Evolutionary conservation across 2,888 invertebrate species (phyloP).

Genomic region (Rhopalosiphum nymphaeae): DNA sequence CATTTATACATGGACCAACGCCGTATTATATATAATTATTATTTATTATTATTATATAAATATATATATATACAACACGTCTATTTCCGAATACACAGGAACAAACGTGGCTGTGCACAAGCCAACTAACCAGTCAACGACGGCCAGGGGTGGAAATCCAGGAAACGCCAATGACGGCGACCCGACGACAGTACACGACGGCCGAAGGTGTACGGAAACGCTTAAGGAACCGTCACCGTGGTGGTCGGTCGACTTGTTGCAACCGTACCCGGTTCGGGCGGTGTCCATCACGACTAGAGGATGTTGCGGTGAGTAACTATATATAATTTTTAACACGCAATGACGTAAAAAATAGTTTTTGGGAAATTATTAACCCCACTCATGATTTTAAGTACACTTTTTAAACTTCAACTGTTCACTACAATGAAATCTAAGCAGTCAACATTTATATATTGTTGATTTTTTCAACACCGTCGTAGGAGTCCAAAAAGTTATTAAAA

Average conservation of each 20-base stretch:
- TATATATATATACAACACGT: neutral
- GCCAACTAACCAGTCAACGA: constrained; percentile 91
- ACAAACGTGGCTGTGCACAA: constrained; percentile 88
- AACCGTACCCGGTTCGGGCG: constrained; percentile 86
- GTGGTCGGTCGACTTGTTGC: constrained; percentile 91
- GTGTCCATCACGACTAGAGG: constrained; percentile 88
- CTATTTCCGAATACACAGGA: constrained; percentile 71
- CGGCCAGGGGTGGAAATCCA: constrained; percentile 85
- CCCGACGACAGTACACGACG: constrained; percentile 85
- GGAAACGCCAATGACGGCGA: constrained; percentile 91
- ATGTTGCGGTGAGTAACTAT: constrained; percentile 77
- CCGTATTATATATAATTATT: neutral
- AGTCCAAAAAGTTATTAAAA: too few relatives aligned
- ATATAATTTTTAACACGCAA: neutral
- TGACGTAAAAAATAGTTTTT: neutral
- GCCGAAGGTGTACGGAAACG: constrained; percentile 89
- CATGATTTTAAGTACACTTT: neutral
- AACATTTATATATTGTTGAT: too few relatives aligned
- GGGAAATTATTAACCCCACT: neutral
- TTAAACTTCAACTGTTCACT: neutral
- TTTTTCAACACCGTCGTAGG: too few relatives aligned
- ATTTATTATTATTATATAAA: neutral
- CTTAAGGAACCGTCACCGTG: constrained; percentile 91
- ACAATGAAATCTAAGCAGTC: neutral
- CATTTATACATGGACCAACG: neutral